Base-by-base conservation (phyloP, 2,888 invertebrate genomes). In the Lasius fuliginosus region DNA sequence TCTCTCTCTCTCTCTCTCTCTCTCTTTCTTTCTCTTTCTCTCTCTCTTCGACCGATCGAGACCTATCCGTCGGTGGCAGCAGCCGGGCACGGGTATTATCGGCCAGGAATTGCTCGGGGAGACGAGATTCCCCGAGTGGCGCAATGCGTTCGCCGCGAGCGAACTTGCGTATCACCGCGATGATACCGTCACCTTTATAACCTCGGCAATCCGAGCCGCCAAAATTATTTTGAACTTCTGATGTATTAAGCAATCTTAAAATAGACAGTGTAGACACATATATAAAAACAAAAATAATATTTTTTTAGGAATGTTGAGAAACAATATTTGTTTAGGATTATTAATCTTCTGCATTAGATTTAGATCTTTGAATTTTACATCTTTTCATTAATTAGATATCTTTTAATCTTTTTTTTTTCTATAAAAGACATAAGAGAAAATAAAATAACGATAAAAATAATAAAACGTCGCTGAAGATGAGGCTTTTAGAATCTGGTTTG, bases 91-190 rank as follows among this genome's bases (percentile, higher is more conserved):
- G 46, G 23, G 79, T 81, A 71, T 71, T 81, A 81, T 71, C 79
- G 73, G 46, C 60, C 60, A 81, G 73, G 60, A 71, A 81, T 81
- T 81, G 73, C 79, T 81, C 79, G 53, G 79, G 71, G 60, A 81
- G 71, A 71, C 71, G 79, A 62, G 73, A 62, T 81, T 79, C 79
- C 73, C 73, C 71, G 73, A 60, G 46, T 81, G 60, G 73, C 60
- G 60, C 79, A 81, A 58, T 71, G 71, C 79, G 79, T 81, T 81
- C 46, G 60, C 30, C 60, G 73, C 60, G 60, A 71, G 79, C 23
- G 46, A 81, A 81, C 79, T 36, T 71, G 79, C 73, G 79, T 71
- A 36, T 56, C 40, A 3, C 3, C 56, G 40, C 68, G 27, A 18
- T 40, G 53, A 40, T 12, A 74, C 23, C 30, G 68, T 30, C 68